These are phyloP conservation scores for Symphodus melops DNA, from an alignment of 2,113 vertebrate genomes.

Conservation along the genomic window DNA sequence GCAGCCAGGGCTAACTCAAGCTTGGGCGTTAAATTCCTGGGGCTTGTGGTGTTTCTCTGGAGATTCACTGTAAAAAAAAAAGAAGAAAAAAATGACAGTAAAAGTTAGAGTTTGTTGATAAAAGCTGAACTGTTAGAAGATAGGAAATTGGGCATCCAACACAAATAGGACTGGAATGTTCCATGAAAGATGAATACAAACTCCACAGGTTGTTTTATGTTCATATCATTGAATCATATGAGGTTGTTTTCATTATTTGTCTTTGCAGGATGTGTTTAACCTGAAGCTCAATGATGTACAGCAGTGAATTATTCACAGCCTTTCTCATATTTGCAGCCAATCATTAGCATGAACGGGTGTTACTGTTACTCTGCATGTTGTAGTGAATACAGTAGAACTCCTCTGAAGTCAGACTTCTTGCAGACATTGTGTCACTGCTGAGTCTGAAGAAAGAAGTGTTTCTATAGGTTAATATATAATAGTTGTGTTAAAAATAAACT, in stretches of 20 bases:
- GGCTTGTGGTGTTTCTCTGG: constrained; percentile 6
- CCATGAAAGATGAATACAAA: constrained; percentile 1
- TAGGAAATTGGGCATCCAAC: neutral
- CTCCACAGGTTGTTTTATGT: neutral
- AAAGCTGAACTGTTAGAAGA: neutral
- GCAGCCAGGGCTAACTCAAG: neutral
- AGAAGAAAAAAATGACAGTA: too few relatives aligned
- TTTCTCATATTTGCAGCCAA: neutral
- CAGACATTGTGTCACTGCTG: constrained; percentile 13
- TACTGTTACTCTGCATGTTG: neutral
- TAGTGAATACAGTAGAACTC: neutral
- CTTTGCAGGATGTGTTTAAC: neutral
- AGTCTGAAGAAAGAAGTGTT: constrained; percentile 12
- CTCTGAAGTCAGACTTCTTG: neutral
- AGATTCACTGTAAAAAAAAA: neutral
- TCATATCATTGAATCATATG: neutral
- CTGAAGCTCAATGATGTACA: neutral
- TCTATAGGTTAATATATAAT: neutral
- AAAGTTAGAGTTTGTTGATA: neutral
- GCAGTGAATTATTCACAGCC: neutral
- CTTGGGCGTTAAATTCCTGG: constrained; percentile 15
- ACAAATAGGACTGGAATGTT: neutral
- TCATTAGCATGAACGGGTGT: neutral
- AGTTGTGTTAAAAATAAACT: too few relatives aligned
- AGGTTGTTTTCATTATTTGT: neutral